These are phyloP conservation scores for Ciconia maguari DNA, from an alignment of 2,113 vertebrate species.

Conservation along the genomic window DNA sequence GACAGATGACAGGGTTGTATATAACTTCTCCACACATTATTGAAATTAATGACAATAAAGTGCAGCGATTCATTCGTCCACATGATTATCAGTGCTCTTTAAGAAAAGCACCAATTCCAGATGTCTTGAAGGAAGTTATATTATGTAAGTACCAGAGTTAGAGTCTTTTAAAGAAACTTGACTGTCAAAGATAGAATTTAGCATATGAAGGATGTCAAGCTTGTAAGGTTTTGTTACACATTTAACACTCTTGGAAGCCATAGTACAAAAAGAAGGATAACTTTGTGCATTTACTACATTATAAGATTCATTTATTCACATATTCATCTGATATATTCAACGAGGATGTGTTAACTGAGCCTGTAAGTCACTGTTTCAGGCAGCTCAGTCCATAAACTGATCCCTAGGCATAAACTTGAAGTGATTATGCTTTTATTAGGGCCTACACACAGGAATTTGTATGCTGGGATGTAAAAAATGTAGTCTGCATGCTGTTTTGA, in stretches of 20 bases:
- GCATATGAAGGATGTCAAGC: neutral
- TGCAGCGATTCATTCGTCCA: neutral
- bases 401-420: neutral
- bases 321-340: neutral
- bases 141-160: neutral
- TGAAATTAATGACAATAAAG: neutral
- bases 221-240: neutral
- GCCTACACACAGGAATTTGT: neutral
- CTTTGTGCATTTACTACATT: neutral
- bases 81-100: neutral
- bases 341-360: neutral
- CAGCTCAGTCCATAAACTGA: neutral
- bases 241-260: neutral
- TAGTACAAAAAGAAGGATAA: neutral
- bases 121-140: neutral
- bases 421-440: neutral
- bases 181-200: neutral
- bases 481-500: neutral
- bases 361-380: neutral
- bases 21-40: neutral
- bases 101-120: neutral
- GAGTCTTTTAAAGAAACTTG: rapidly evolving
- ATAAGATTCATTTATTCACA: neutral
- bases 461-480: neutral
- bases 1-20: neutral